Base-by-base conservation (phyloP, 2,888 invertebrate genomes). In the Drosophila recens region DNA sequence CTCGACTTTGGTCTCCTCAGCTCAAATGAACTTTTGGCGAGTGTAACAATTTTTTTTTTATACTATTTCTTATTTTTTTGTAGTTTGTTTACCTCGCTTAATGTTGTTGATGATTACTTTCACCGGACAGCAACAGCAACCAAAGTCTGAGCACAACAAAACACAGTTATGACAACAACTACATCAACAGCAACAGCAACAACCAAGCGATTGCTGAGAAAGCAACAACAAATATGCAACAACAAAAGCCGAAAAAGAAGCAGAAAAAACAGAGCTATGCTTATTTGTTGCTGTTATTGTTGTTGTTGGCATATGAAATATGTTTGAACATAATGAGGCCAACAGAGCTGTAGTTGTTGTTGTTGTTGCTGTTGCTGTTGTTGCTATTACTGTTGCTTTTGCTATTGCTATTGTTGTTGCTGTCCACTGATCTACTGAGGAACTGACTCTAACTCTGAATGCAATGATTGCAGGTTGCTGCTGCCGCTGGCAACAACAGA, bases 271-370 rank as follows among this genome's bases (percentile, higher is more conserved):
- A 59, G 62, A 71, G 42, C 56, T 78, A 77, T 73, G 74, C 71
- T 59, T 64, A 69, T 59, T 64, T 77, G 62, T 62, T 75, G 67
- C 67, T 80, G 40, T 36, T 67, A 63, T 49, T 74, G 63, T 40
- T 74, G 40, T 49, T 65, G 73, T 36, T 79, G 82, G 82, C 79
- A 81, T 87, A 81, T 89, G 87, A 85, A 85, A 87, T 89, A 82
- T 87, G 85, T 79, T 89, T 79, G 67, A 87, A 70, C 72, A 79
- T 84, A 87, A 89, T 89, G 87, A 80, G 89, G 87, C 81, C 83
- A 83, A 75, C 72, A 40, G 58, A 85, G 63, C 13, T 69, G 73
- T 54, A 66, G 72, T 15, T 64, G 68, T 20, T 67, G 49, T 30
- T 64, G 46, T n/a, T n/a, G n/a, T n/a, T n/a, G n/a, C 20, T 68